Conservation (phyloP, 2,797 vertebrate genomes). For the Acanthiza pusilla region DNA sequence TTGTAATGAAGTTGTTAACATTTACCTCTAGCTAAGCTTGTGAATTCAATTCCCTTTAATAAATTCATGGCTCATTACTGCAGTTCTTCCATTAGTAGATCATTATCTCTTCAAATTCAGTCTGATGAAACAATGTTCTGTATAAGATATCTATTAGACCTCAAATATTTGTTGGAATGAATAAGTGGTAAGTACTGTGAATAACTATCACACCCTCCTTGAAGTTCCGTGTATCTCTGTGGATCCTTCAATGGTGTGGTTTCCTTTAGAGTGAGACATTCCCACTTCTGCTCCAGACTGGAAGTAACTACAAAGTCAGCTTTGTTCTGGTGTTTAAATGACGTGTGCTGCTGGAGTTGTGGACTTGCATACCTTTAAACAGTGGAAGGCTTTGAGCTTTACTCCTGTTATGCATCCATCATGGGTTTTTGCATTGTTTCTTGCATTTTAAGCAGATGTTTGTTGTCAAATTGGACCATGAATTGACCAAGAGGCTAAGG, state of each 20-base stretch:
- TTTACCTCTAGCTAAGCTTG: background rate
- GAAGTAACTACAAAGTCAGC: background rate
- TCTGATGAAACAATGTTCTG: background rate
- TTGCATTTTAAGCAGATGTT: background rate
- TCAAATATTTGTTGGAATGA: background rate
- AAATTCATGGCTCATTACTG: background rate
- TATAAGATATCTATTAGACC: background rate
- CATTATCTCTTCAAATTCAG: background rate
- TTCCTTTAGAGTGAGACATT: background rate
- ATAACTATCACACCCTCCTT: background rate
- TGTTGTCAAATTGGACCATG: background rate
- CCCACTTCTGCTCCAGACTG: background rate
- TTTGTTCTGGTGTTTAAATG: background rate
- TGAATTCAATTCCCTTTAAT: background rate
- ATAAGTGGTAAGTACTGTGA: background rate
- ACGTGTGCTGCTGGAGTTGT: background rate
- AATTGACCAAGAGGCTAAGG: background rate
- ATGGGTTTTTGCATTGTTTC: background rate
- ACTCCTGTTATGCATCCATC: background rate
- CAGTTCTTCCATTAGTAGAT: background rate
- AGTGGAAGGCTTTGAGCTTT: background rate
- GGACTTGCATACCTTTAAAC: background rate
- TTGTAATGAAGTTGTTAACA: background rate
- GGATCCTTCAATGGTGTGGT: background rate
- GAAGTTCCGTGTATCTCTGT: background rate